Percentiles rank a stretch among this genome's conserved stretches.
Conservation (phyloP, 1,140 invertebrate genomes). For the Oryzaephilus surinamensis region DNA sequence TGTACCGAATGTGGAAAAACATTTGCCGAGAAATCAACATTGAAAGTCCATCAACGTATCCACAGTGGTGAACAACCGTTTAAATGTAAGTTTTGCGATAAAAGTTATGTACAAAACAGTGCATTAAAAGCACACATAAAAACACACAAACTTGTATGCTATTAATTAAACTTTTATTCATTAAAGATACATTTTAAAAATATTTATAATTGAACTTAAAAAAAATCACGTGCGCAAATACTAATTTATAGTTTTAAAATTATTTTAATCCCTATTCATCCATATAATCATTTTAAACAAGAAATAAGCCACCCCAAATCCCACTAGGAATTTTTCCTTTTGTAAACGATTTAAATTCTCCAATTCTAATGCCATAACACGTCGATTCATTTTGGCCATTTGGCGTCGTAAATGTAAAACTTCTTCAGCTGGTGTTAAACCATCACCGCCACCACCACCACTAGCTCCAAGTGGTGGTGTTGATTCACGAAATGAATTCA, state of each 20-base stretch:
- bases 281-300: constrained; percentile 75
- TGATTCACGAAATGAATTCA: constrained; percentile 14
- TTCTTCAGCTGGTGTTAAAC: constrained; percentile 63
- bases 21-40: constrained; percentile 35
- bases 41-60: constrained; percentile 35
- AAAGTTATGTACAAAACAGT: constrained; percentile 66
- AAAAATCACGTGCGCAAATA: background rate
- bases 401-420: constrained; percentile 70
- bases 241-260: background rate
- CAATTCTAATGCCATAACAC: constrained; percentile 72
- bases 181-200: too few relatives aligned
- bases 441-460: constrained; percentile 49
- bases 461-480: constrained; percentile 23
- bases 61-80: constrained; percentile 37
- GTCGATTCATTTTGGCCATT: constrained; percentile 72
- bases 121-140: constrained; percentile 61
- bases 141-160: too few relatives aligned
- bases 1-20: constrained; percentile 52
- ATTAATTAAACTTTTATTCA: too few relatives aligned
- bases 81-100: constrained; percentile 48
- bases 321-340: constrained; percentile 71
- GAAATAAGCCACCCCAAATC: constrained; percentile 70
- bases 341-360: constrained; percentile 69
- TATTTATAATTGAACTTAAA: background rate
- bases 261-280: constrained; percentile 52